A percentile compares a stretch with the other conserved stretches of the same genome.
phyloP scores from a whole-genome alignment of 2,888 invertebrate species.

The Nezara viridula region DNA sequence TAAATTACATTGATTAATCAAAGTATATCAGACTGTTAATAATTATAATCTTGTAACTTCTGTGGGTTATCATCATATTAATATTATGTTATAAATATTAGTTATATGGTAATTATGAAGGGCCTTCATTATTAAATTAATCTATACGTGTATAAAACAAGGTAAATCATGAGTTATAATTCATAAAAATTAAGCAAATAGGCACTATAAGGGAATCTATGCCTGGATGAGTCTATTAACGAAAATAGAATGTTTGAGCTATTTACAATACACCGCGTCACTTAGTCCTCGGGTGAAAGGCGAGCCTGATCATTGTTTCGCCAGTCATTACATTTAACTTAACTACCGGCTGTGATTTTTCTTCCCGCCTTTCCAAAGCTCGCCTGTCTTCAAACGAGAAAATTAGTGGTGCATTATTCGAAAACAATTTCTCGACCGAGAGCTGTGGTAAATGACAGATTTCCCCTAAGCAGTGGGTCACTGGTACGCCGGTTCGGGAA shows the following conservation, averaged over 20 bases:
- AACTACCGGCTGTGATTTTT: not conserved
- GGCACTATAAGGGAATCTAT: no score
- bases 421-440: conserved; percentile 2
- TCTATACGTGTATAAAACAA: no score
- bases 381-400: conserved; percentile 21
- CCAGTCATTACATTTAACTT: conserved; percentile 19
- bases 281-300: not conserved
- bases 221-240: not conserved
- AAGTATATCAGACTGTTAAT: no score
- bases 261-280: not conserved
- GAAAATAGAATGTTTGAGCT: not conserved
- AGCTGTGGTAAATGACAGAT: not conserved
- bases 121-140: no score
- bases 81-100: no score
- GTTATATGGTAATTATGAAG: no score
- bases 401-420: conserved; percentile 19
- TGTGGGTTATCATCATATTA: no score
- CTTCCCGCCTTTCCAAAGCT: conserved; percentile 3
- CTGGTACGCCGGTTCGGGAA: not conserved
- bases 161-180: no score
- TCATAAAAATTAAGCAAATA: no score
- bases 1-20: no score
- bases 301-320: not conserved
- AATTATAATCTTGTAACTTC: no score
- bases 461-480: not conserved